phyloP scores from a whole-genome alignment of 1,140 invertebrate species.

The Battus philenor region DNA sequence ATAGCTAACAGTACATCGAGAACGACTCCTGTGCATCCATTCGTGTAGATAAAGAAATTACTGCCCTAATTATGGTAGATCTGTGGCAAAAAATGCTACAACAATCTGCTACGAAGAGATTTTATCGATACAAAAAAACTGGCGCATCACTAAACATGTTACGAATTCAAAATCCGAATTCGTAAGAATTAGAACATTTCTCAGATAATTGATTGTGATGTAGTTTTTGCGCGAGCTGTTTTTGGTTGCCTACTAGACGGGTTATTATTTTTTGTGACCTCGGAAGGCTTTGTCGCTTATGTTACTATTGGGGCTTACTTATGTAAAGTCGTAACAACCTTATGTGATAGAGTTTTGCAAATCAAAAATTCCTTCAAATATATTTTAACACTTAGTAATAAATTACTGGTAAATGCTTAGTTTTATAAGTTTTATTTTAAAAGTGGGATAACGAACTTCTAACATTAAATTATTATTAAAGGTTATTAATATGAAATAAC shows the following conservation, averaged over 20 bases:
- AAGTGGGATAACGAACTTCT: no score
- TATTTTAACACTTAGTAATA: no score
- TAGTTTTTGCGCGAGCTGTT: constrained; percentile 25
- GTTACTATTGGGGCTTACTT: no score
- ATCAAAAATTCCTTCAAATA: no score
- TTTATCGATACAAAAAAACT: constrained; percentile 10
- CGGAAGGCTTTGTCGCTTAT: constrained; percentile 21
- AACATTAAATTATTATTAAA: no score
- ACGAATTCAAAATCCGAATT: constrained; percentile 22
- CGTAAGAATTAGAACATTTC: constrained; percentile 27
- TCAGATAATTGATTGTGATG: constrained; percentile 30
- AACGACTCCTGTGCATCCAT: constrained; percentile 49
- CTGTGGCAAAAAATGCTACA: background rate
- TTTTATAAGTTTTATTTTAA: no score
- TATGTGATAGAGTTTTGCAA: no score
- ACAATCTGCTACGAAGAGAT: background rate
- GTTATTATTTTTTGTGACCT: constrained; percentile 23
- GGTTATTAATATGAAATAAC: no score
- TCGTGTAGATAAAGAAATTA: constrained; percentile 48
- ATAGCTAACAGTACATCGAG: constrained; percentile 59
- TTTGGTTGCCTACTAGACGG: constrained; percentile 24
- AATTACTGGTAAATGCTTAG: no score
- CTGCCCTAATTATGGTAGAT: constrained; percentile 11
- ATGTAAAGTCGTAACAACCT: no score
- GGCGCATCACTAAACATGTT: constrained; percentile 7